Base-by-base conservation (phyloP, 2,113 vertebrate species). In the Clarias magur region DNA sequence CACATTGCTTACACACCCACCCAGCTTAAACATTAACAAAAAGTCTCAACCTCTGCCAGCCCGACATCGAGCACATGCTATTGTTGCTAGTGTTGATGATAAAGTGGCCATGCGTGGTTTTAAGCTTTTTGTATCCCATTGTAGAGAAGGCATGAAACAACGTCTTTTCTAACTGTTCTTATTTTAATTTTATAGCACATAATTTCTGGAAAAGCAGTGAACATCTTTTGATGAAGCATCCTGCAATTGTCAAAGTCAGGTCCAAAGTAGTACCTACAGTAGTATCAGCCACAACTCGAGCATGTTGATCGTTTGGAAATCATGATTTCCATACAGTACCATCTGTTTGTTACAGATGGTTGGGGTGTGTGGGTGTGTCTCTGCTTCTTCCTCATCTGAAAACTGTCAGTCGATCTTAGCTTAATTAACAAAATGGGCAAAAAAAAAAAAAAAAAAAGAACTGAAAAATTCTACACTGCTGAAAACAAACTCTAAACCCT, bases 1-100 rank as follows among this genome's bases (percentile, higher is more conserved):
- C 92, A 93, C 84, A 92, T 82, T 79, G n/a, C 82, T 82, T 86
- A 84, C 88, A 86, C 87, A 57, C 63, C 90, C 12, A 53, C 53
- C 3, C 21, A 62, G 72, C 13, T 76, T 72, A 84, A 72, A 59
- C 13, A 82, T 57, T 42, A 73, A 73, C 65, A 34, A 34, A 21
- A 56, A 59, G 54, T 38, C 54, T 30, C 19, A 27, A n/a, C 5
- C 34, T 13, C 12, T 82, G 38, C 63, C 42, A n/a, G 23, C 13
- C 23, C 17, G 19, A 63, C 23, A 12, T 16, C 3, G 25, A 63
- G 25, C 30, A 59, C 27, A 38, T 23, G 60, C 80, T 7, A 65
- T 63, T 25, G 0, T 38, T 38, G 2, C 34, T 17, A 65, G 60
- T 7, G 25, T 48, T n/a, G 23, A 17, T 54, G 54, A 16, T 78